phyloP scores from a whole-genome alignment of 2,113 vertebrate genomes.

The Cinclus mexicanus region DNA sequence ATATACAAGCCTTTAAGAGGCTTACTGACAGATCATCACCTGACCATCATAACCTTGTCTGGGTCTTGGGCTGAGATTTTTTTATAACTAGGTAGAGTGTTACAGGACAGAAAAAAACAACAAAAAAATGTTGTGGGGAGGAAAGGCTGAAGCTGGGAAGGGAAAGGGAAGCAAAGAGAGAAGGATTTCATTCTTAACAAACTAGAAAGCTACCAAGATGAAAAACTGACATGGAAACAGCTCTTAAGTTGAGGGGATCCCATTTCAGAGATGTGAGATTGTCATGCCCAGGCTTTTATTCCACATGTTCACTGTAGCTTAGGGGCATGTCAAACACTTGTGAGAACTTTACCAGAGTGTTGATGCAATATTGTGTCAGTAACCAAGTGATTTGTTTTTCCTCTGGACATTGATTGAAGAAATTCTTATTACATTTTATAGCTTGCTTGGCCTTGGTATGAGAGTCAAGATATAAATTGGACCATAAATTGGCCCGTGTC shows the following conservation, averaged over 20 bases:
- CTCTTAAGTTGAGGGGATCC: constrained; percentile 44
- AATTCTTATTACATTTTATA: constrained; percentile 84
- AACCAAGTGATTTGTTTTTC: constrained; percentile 80
- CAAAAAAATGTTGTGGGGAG: background rate
- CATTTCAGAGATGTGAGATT: background rate
- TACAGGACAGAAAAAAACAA: background rate
- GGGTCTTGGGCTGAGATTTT: constrained; percentile 6
- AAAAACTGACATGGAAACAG: background rate
- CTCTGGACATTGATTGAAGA: constrained; percentile 83
- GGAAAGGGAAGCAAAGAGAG: background rate
- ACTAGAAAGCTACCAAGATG: constrained; percentile 13
- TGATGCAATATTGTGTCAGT: constrained; percentile 77
- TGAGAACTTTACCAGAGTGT: constrained; percentile 75
- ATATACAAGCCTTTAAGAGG: background rate
- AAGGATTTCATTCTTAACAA: constrained; percentile 39
- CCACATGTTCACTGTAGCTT: constrained; percentile 40
- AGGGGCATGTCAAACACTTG: constrained; percentile 75
- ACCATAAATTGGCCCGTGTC: constrained; percentile 79
- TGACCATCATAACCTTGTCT: constrained; percentile 24
- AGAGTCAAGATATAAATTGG: constrained; percentile 81
- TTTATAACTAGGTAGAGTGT: constrained; percentile 10
- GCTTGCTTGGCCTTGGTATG: constrained; percentile 77
- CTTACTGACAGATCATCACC: background rate
- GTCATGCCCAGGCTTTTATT: constrained; percentile 3
- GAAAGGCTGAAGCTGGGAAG: constrained; percentile 9